Evolutionary conservation across 2,113 vertebrate species (phyloP), one percentile per base, ranked within the genome.

Genomic region (Balaenoptera acutorostrata): DNA sequence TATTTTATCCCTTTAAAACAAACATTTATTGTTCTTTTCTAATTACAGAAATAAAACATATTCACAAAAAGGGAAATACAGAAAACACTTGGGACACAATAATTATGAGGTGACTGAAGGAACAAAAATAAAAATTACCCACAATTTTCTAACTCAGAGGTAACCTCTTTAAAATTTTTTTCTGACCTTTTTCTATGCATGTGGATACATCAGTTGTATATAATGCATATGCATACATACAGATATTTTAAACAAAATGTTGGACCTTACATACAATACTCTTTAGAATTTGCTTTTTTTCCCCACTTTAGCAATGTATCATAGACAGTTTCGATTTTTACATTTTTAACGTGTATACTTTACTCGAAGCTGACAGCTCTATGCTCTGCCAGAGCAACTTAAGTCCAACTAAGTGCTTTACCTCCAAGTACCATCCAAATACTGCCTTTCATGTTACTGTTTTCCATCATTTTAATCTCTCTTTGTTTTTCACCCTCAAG

Each of bases 31-130:
- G 59, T 21, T 78, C 46, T 78, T 78, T 78, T 23, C 31, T 78
- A 46, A 64, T 66, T 85, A 90, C 9, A 86, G 44, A 96, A 95
- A 39, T 80, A 69, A 93, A 95, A 39, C 68, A 85, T 74, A 36
- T 81, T 77, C 25, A 64, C 82, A 71, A 66, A 88, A 93, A 71
- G 4, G 59, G 41, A 82, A 86, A 87, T 61, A 55, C 0, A 64
- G 78, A 94, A 85, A 95, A 49, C 39, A n/a, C 4, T n/a, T 55
- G 10, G 29, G 55, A 52, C 8, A 71, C 36, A 39, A 29, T 83
- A 66, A 64, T 77, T 94, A 82, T 36, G 46, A 90, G 74, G 23
- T 68, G 41, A 31, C 25, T 36, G 2, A 61, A 75, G 21, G 7
- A 41, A 68, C 59, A 93, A 80, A 92, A 72, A 92, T 59, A 31